Percentiles rank a stretch among this genome's conserved stretches.
Evolutionary conservation across 2,113 vertebrate species (phyloP).

Genomic region (Cyphomyrus plagiostoma): DNA sequence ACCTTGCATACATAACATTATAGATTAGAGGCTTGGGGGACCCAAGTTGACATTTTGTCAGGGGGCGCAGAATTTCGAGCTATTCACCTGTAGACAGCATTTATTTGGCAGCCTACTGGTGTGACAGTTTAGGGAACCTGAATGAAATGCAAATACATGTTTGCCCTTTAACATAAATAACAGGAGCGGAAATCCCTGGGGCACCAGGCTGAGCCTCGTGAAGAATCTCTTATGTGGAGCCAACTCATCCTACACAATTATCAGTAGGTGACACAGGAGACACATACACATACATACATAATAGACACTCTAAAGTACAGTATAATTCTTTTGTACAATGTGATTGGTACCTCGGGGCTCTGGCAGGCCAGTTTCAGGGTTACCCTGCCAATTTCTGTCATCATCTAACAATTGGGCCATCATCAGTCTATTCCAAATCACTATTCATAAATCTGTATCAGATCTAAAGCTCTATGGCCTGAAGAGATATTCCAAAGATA

Average conservation of each 20-base stretch:
- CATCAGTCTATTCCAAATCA: background rate
- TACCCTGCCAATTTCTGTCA: background rate
- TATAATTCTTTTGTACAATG: background rate
- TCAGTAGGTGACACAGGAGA: background rate
- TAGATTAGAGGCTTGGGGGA: too few species aligned
- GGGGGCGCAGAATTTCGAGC: background rate
- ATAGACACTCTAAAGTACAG: background rate
- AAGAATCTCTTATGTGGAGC: background rate
- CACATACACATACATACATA: background rate
- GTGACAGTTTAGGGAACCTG: background rate
- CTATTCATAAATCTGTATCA: background rate
- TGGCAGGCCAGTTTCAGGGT: background rate
- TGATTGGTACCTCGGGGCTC: background rate
- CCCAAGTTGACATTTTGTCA: too few species aligned
- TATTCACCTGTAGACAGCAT: background rate
- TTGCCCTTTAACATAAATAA: background rate
- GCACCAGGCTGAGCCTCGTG: background rate
- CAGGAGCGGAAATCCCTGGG: background rate
- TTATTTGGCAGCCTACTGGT: background rate
- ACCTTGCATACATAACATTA: too few species aligned
- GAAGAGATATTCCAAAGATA: background rate
- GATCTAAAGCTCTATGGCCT: background rate
- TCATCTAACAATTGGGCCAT: background rate
- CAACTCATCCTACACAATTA: background rate
- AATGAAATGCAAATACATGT: background rate